phyloP scores from a whole-genome alignment of 2,113 vertebrate genomes.

The Heloderma charlesbogerti region DNA sequence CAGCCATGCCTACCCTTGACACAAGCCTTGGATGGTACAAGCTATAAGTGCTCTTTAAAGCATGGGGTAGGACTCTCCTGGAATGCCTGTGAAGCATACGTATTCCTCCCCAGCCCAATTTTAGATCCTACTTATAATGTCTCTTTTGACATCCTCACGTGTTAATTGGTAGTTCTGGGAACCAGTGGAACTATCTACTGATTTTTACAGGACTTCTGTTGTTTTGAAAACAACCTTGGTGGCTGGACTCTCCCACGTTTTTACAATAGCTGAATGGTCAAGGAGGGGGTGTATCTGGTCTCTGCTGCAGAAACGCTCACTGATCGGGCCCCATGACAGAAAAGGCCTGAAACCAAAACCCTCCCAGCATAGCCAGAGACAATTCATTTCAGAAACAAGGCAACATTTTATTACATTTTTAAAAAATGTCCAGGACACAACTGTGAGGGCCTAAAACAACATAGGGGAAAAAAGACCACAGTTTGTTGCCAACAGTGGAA shows the following conservation, averaged over 20 bases:
- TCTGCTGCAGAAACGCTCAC: neutral
- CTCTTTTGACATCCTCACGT: too few species aligned
- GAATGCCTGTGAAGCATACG: neutral
- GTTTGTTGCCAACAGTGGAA: too few species aligned
- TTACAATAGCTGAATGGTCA: neutral
- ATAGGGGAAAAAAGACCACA: too few species aligned
- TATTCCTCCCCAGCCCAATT: neutral
- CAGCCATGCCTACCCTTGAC: too few species aligned
- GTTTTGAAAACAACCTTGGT: neutral
- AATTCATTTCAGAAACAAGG: neutral
- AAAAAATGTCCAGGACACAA: neutral
- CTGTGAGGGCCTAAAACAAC: neutral
- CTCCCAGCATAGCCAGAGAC: neutral
- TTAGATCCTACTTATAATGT: neutral
- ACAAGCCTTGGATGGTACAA: too few species aligned
- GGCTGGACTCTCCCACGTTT: neutral
- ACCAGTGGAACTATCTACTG: neutral
- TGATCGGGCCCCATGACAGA: neutral
- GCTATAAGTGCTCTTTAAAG: neutral
- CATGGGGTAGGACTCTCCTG: neutral
- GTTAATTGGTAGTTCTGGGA: neutral
- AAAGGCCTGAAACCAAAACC: neutral
- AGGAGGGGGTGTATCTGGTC: neutral
- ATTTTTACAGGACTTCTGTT: neutral
- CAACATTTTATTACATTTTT: constrained; percentile 12